Evolutionary conservation across 2,888 invertebrate species (phyloP).

Genomic region (Nomada flava): DNA sequence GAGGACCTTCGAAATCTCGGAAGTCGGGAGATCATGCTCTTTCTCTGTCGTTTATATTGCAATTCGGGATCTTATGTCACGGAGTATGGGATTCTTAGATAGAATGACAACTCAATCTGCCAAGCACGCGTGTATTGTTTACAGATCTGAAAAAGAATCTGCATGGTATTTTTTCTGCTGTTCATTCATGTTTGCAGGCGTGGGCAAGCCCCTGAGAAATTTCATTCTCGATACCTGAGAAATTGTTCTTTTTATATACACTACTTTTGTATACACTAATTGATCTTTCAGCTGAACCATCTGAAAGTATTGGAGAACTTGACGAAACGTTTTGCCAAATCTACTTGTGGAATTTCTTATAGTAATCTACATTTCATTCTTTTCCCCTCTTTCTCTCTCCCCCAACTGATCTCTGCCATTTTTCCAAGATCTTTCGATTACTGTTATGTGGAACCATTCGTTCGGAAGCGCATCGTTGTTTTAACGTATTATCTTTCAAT

Average conservation of each 20-base stretch:
- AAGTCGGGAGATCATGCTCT: conserved; percentile 24
- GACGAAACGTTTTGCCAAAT: not conserved
- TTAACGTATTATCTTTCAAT: conserved; percentile 3
- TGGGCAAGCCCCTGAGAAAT: not conserved
- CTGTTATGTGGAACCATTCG: not conserved
- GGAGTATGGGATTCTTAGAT: conserved; percentile 32
- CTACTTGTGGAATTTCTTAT: not conserved
- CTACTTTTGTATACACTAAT: not conserved
- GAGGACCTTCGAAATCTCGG: not conserved
- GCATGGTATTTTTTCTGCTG: not conserved
- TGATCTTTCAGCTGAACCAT: not conserved
- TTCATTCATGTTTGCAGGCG: conserved; percentile 23
- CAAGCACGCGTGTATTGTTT: conserved; percentile 33
- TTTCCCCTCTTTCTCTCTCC: not conserved
- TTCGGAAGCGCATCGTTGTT: not conserved
- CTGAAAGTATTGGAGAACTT: conserved; percentile 3
- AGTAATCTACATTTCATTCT: not conserved
- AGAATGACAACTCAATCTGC: conserved; percentile 35
- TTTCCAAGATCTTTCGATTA: not conserved
- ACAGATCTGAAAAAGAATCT: not conserved
- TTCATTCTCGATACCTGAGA: not conserved
- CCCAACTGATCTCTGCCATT: not conserved
- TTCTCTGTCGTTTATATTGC: conserved; percentile 21
- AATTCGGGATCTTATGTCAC: conserved; percentile 39
- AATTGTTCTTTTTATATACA: not conserved